Base-by-base conservation (phyloP, 2,113 vertebrate species). In the Epinephelus lanceolatus region DNA sequence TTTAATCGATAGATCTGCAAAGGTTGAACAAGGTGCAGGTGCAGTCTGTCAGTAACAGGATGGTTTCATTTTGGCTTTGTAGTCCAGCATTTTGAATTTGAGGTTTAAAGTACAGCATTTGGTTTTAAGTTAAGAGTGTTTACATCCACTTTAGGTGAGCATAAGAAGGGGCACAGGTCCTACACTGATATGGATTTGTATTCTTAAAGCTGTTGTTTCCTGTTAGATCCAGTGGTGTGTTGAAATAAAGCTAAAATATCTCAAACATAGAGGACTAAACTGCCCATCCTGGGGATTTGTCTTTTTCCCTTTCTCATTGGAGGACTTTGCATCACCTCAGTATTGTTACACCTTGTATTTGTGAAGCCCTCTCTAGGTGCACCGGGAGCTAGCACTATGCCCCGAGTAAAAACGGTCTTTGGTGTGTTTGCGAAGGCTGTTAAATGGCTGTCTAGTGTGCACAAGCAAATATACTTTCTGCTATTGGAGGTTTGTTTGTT, bases 401-500 rank as follows among this genome's bases (percentile, higher is more conserved):
- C 23, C 12, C 51, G 52, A 52, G 66, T 65, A 21, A 71, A 52
- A 61, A 55, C 57, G 57, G 33, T 49, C 68, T 37, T 61, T 62
- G 10, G 47, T 76, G 49, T 80, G 61, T 85, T 80, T 85, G 62
- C 23, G 3, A 45, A 86, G 70, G 61, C 27, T 80, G 65, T 59
- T 76, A 73, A 85, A 78, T 83, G 33, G 71, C 75, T 72, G 59
- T 60, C 27, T 14, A 45, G 13, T 85, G 47, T 5, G 6, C n/a
- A 53, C 10, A 4, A 65, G 80, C 78, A 86, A 89, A 86, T 86
- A 42, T 55, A 5, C 60, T 86, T 3, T 0, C 23, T 40, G 47
- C 75, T 71, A 15, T 75, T 75, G 17, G 68, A 79, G 21, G 51
- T 83, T 53, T 85, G 80, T 86, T 66, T 76, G 21, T 69, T 74